Conservation (phyloP, 1,140 invertebrate species). For the Caenorhabditis remanei region DNA sequence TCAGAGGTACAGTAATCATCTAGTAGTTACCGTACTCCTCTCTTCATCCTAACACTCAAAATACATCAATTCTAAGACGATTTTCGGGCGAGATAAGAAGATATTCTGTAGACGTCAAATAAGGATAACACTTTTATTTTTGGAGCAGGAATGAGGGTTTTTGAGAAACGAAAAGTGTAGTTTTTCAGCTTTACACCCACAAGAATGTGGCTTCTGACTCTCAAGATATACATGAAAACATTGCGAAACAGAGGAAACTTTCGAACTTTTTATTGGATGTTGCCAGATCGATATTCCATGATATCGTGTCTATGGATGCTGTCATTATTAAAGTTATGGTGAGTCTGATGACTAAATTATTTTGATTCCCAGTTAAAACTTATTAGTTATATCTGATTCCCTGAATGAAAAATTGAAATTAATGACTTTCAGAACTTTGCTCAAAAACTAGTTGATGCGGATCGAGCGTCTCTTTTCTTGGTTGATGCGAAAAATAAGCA, state of each 20-base stretch:
- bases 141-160: neutral
- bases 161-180: neutral
- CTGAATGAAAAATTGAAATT: slow-evolving; percentile 29
- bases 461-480: slow-evolving; percentile 80
- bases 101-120: neutral
- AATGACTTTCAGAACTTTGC: slow-evolving; percentile 83
- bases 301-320: slow-evolving; percentile 87
- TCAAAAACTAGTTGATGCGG: slow-evolving; percentile 86
- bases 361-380: neutral
- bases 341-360: slow-evolving; percentile 60
- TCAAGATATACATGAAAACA: slow-evolving; percentile 47
- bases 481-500: slow-evolving; percentile 79
- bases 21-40: too few relatives aligned
- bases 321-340: slow-evolving; percentile 87
- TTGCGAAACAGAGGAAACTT: slow-evolving; percentile 82
- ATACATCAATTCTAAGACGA: neutral
- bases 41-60: too few relatives aligned
- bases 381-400: too few relatives aligned
- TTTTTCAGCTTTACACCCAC: slow-evolving; percentile 38
- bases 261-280: slow-evolving; percentile 85
- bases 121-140: neutral
- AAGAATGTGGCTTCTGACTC: neutral
- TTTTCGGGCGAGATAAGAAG: neutral
- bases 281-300: slow-evolving; percentile 84
- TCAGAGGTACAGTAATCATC: slow-evolving; percentile 63